Evolutionary conservation across 1,140 invertebrate species (phyloP).

Genomic region (Reticulitermes speratus): DNA sequence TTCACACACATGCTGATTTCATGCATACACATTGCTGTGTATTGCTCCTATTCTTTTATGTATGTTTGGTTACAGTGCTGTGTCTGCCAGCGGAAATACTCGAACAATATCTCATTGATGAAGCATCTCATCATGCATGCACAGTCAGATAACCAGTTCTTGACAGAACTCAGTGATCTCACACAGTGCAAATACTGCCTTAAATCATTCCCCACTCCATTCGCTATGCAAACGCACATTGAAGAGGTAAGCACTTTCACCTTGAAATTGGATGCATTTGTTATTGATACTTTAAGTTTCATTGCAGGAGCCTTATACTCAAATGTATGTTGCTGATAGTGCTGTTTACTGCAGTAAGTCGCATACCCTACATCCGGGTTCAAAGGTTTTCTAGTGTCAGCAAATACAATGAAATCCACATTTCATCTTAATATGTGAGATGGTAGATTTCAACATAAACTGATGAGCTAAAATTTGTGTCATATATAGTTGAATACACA

Average conservation of each 20-base stretch:
- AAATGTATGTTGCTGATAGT: background rate
- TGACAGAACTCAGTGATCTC: slow-evolving; percentile 21
- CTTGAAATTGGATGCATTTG: background rate
- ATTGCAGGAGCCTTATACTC: background rate
- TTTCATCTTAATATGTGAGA: too few relatives aligned
- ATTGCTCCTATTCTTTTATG: background rate
- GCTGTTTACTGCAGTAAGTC: background rate
- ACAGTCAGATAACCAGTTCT: slow-evolving; percentile 33
- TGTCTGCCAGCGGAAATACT: slow-evolving; percentile 56
- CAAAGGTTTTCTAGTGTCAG: too few relatives aligned
- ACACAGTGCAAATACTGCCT: slow-evolving; percentile 42
- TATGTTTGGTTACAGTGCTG: slow-evolving; percentile 50
- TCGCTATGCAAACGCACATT: slow-evolving; percentile 37
- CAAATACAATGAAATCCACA: too few relatives aligned
- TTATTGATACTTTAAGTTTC: too few relatives aligned
- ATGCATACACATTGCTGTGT: too few relatives aligned
- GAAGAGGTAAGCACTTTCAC: slow-evolving; percentile 36
- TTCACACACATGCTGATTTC: too few relatives aligned
- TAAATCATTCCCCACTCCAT: slow-evolving; percentile 38
- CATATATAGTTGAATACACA: too few relatives aligned
- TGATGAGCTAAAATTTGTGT: too few relatives aligned
- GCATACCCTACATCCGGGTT: too few relatives aligned
- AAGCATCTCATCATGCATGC: slow-evolving; percentile 58
- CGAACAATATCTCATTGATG: slow-evolving; percentile 64
- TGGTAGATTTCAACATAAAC: too few relatives aligned